Conservation (phyloP, 1,140 invertebrate species). For the Drosophila varians region DNA sequence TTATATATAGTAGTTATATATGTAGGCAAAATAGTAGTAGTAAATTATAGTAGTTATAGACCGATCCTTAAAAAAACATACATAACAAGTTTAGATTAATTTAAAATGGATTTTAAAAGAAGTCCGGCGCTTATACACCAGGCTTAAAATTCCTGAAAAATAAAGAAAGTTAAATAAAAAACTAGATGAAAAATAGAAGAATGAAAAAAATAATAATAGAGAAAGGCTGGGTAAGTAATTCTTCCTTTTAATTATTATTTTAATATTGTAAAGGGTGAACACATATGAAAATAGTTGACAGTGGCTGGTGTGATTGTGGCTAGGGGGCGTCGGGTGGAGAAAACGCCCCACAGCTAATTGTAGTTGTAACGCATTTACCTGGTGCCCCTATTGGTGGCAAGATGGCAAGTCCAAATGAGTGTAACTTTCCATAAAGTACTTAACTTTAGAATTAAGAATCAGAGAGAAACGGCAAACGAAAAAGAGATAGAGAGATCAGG, state of each 20-base stretch:
- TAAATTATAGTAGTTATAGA: too few species aligned
- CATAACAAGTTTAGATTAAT: too few species aligned
- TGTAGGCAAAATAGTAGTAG: too few species aligned
- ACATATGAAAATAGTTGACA: background rate
- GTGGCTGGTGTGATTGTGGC: background rate
- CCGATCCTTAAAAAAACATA: too few species aligned
- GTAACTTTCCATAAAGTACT: conserved; percentile 15
- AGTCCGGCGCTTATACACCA: too few species aligned
- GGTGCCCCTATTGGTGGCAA: conserved; percentile 2
- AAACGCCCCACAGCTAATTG: conserved; percentile 17
- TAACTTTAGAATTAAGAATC: conserved; percentile 9
- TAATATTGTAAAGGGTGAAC: background rate
- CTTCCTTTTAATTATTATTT: background rate
- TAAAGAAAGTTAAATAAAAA: background rate
- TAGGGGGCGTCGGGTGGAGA: background rate
- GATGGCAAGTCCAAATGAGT: background rate
- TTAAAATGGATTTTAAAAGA: too few species aligned
- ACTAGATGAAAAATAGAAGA: background rate
- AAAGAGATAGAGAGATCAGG: conserved; percentile 11
- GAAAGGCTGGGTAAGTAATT: background rate
- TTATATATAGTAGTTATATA: too few species aligned
- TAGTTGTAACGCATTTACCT: conserved; percentile 8
- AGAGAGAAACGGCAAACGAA: conserved; percentile 10
- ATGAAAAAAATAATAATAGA: conserved; percentile 11
- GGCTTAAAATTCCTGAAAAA: too few species aligned